phyloP scores from a whole-genome alignment of 2,888 invertebrate genomes.

The Trichogramma evanescens region DNA sequence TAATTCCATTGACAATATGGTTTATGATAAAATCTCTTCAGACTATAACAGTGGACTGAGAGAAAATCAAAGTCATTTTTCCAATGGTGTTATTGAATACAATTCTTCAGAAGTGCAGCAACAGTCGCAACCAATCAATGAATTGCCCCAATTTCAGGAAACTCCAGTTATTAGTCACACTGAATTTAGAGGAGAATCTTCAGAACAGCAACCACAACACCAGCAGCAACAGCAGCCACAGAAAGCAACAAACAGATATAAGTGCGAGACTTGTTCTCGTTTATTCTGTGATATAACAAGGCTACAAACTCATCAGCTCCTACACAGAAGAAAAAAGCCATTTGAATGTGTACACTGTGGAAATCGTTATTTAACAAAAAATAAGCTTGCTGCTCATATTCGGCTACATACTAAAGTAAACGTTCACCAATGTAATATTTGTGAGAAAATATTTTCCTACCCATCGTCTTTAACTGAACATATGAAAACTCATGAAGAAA shows the following conservation, averaged over 20 bases:
- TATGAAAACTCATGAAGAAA: conserved; percentile 36
- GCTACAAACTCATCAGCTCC: conserved; percentile 33
- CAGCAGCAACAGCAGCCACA: too few species aligned
- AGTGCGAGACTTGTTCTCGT: conserved; percentile 35
- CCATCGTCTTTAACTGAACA: conserved; percentile 45
- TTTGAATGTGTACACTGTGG: conserved; percentile 38
- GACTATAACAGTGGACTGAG: conserved; percentile 25
- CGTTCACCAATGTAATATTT: conserved; percentile 41
- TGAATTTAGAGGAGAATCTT: background rate
- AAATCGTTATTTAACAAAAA: conserved; percentile 41
- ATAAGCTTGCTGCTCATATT: conserved; percentile 42
- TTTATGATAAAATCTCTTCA: conserved; percentile 25
- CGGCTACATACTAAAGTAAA: conserved; percentile 40
- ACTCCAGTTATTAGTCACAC: background rate
- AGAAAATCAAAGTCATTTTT: conserved; percentile 24
- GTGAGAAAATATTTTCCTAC: conserved; percentile 44
- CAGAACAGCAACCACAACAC: background rate
- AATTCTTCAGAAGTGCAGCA: conserved; percentile 16
- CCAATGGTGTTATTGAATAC: conserved; percentile 24
- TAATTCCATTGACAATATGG: conserved; percentile 31
- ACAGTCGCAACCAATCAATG: conserved; percentile 4
- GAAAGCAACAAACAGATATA: conserved; percentile 20
- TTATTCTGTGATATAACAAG: conserved; percentile 39
- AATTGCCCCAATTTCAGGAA: conserved; percentile 5
- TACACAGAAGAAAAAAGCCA: conserved; percentile 36